A percentile compares a stretch with the other conserved stretches of the same genome.
Evolutionary conservation across 2,113 vertebrate species (phyloP).

Genomic region (Pelusios castaneus): DNA sequence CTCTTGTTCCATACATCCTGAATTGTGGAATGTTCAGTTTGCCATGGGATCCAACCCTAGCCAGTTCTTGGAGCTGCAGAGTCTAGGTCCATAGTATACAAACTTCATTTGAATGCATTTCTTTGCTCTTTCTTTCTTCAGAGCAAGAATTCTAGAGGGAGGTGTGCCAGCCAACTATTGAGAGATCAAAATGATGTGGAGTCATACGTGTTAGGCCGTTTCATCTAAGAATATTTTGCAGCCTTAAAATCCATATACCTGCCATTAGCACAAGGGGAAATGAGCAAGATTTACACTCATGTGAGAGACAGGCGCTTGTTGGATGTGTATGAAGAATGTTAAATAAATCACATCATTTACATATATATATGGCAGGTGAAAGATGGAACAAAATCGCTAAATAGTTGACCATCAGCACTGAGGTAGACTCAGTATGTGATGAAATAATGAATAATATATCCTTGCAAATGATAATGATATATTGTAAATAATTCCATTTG

Average conservation of each 20-base stretch:
- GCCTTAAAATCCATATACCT: neutral
- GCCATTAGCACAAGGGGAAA: neutral
- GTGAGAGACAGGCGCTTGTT: neutral
- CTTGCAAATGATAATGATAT: constrained; percentile 39
- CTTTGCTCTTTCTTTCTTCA: neutral
- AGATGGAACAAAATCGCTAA: constrained; percentile 28
- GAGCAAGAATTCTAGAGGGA: neutral
- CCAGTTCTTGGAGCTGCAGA: neutral
- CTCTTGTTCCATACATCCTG: neutral
- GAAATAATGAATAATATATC: constrained; percentile 68
- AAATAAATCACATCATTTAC: neutral
- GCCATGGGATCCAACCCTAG: neutral
- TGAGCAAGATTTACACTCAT: neutral
- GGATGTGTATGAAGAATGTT: neutral
- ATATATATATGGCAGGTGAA: neutral
- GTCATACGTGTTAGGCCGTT: neutral
- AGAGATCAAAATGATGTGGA: neutral
- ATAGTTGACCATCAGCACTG: neutral
- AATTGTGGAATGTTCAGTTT: neutral
- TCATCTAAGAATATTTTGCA: neutral
- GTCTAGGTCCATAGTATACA: rapidly evolving
- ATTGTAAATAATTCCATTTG: constrained; percentile 70
- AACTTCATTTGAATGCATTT: neutral
- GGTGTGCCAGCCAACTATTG: neutral
- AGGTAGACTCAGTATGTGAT: constrained; percentile 25